Conservation (phyloP, 2,797 vertebrate genomes). For the Tenualosa ilisha region DNA sequence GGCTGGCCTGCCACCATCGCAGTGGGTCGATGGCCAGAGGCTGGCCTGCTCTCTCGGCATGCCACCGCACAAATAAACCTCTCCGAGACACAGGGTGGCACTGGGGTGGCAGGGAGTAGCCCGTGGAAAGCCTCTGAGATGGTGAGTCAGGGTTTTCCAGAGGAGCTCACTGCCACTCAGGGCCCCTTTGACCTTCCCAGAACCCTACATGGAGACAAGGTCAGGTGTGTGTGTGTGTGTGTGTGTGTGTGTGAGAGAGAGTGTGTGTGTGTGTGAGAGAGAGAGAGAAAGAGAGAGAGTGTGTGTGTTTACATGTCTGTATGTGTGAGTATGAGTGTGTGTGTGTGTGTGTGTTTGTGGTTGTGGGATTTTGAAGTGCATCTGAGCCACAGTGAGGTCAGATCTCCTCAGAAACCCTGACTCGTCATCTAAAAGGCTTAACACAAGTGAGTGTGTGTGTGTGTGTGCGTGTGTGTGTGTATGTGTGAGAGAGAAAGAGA, state of each 20-base stretch:
- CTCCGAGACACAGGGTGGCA: neutral
- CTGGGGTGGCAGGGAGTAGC: neutral
- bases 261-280: neutral
- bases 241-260: constrained; percentile 2
- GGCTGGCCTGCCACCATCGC: neutral
- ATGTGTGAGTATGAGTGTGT: neutral
- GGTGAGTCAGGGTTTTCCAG: neutral
- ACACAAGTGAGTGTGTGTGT: neutral
- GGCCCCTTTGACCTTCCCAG: neutral
- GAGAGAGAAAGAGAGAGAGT: too few relatives aligned
- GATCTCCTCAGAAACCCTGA: neutral
- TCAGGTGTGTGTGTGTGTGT: neutral
- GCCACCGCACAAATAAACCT: neutral
- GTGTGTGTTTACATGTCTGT: neutral
- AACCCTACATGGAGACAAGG: neutral
- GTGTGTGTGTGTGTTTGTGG: constrained; percentile 4
- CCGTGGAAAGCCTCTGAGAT: neutral
- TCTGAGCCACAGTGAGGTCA: neutral
- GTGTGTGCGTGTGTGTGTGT: too few relatives aligned
- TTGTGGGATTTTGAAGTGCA: neutral
- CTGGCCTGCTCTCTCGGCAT: neutral
- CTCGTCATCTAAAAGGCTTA: neutral
- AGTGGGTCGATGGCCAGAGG: too few relatives aligned
- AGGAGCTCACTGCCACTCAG: neutral
- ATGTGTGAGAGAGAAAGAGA: too few relatives aligned